Evolutionary conservation across 2,113 vertebrate species (phyloP).

Genomic region (Sprattus sprattus): DNA sequence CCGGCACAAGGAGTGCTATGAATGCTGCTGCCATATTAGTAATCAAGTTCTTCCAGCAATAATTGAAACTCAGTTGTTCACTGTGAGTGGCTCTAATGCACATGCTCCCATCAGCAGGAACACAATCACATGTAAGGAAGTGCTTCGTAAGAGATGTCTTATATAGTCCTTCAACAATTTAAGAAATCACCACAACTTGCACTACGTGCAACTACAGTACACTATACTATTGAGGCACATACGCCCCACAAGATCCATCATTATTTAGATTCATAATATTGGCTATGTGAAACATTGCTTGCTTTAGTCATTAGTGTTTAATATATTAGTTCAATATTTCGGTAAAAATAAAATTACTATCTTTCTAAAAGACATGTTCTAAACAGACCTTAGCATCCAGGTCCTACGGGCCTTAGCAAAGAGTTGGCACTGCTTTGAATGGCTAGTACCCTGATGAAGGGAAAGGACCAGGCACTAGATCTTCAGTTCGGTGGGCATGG

Average conservation of each 20-base stretch:
- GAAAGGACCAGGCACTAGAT: constrained; percentile 44
- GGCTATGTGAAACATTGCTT: not conserved
- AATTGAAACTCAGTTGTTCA: not conserved
- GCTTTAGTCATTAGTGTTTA: not conserved
- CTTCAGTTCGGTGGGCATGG: constrained; percentile 71
- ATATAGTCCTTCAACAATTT: not conserved
- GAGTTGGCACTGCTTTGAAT: not conserved
- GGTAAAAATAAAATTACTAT: not conserved
- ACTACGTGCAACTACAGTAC: not conserved
- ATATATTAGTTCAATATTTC: not conserved
- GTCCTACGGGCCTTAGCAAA: not conserved
- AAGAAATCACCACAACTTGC: not conserved
- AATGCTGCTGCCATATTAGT: not conserved
- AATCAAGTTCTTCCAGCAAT: not conserved
- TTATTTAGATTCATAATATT: not conserved
- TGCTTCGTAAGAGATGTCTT: not conserved
- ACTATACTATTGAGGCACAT: not conserved
- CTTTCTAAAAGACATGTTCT: constrained; percentile 1
- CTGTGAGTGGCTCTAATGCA: not conserved
- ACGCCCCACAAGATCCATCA: too few species aligned
- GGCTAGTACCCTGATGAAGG: not conserved
- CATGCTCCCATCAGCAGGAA: not conserved
- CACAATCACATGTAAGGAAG: not conserved
- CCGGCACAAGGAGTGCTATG: not conserved
- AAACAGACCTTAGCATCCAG: not conserved